These are phyloP conservation scores for Cromileptes altivelis DNA, from an alignment of 2,113 vertebrate species.

Conservation along the genomic window DNA sequence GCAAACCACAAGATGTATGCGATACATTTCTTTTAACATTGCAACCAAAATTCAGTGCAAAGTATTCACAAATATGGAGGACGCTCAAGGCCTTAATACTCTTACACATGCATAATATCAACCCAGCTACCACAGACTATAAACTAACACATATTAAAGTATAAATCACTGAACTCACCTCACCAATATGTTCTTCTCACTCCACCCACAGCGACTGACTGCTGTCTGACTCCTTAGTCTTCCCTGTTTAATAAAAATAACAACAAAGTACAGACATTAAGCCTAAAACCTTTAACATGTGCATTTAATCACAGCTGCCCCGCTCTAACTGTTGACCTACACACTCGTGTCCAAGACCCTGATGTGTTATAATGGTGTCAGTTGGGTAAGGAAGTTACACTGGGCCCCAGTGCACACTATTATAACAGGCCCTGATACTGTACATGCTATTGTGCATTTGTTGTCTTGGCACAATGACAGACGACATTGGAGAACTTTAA, in stretches of 20 bases:
- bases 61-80: conserved; percentile 1
- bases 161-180: neutral
- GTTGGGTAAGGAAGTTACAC: no score
- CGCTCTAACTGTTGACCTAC: neutral
- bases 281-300: neutral
- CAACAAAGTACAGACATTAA: neutral
- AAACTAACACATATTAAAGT: neutral
- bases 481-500: no score
- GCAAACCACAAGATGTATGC: conserved; percentile 6
- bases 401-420: no score
- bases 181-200: neutral
- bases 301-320: neutral
- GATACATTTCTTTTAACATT: neutral
- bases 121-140: neutral
- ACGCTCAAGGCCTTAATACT: neutral
- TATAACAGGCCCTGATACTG: no score
- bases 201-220: neutral
- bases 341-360: neutral
- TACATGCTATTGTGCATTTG: no score
- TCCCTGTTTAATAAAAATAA: neutral
- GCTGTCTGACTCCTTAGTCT: neutral
- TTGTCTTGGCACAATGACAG: no score
- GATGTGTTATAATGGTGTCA: neutral
- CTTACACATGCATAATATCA: neutral
- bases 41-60: neutral